Conservation (phyloP, 92 coral and sea anemone genomes). For the Bergia puertoricense region DNA sequence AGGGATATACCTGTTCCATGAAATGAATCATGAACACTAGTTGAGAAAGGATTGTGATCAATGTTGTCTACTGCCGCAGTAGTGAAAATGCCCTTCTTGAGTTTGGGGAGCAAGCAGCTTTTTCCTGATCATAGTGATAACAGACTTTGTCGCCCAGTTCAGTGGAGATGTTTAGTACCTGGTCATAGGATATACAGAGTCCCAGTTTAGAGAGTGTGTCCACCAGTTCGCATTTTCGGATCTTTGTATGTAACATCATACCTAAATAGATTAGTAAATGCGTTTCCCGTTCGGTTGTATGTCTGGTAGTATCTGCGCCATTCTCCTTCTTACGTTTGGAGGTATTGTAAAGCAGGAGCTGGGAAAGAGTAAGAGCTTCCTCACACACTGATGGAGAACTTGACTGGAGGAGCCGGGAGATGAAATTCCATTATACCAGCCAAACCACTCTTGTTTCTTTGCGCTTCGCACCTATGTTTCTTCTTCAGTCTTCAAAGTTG, state of each 20-base stretch:
- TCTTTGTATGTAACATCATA: conserved; percentile 40
- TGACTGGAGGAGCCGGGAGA: not conserved
- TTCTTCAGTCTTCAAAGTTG: too few relatives aligned
- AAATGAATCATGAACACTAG: not conserved
- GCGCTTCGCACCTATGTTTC: too few relatives aligned
- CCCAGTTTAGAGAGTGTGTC: conserved; percentile 54
- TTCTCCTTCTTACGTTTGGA: conserved; percentile 11
- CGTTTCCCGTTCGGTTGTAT: not conserved
- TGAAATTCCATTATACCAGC: too few relatives aligned
- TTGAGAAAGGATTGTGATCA: conserved; percentile 50
- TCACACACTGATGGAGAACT: not conserved
- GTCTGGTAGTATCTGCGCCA: not conserved
- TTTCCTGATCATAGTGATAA: conserved; percentile 36
- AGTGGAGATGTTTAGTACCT: conserved; percentile 55
- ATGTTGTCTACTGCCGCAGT: conserved; percentile 39
- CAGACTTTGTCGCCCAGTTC: conserved; percentile 49
- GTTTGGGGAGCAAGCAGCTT: conserved; percentile 40
- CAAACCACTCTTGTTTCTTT: too few relatives aligned
- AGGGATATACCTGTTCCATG: too few relatives aligned
- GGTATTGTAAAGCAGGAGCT: conserved; percentile 47
- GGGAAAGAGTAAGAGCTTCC: not conserved
- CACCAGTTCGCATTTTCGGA: conserved; percentile 53
- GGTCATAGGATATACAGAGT: conserved; percentile 53
- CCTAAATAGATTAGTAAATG: conserved; percentile 51
- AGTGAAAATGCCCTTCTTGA: conserved; percentile 45